A percentile compares a stretch with the other conserved stretches of the same genome.
Evolutionary conservation across 2,888 invertebrate genomes (phyloP).

Genomic region (Lacanobia wlatinum): DNA sequence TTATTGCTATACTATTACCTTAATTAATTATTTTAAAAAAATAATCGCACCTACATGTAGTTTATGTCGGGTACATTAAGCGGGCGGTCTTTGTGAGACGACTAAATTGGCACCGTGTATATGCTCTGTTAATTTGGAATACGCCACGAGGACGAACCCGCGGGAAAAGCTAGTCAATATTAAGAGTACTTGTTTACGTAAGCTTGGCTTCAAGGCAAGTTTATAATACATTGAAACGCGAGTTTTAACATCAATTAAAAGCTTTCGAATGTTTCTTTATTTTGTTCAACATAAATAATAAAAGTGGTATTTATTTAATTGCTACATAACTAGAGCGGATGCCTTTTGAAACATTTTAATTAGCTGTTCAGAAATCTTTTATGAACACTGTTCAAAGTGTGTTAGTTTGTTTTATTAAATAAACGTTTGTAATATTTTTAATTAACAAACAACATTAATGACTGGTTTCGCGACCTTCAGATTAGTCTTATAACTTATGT

Average conservation of each 20-base stretch:
- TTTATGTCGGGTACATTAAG: no score
- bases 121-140: no score
- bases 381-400: neutral
- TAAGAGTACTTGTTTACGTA: neutral
- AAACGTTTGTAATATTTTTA: neutral
- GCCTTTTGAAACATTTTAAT: constrained; percentile 26
- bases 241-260: constrained; percentile 25
- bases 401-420: neutral
- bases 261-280: neutral
- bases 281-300: constrained; percentile 15
- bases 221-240: constrained; percentile 17
- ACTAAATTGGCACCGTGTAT: no score
- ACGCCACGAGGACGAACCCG: no score
- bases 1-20: no score
- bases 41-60: no score
- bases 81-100: no score
- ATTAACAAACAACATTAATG: neutral
- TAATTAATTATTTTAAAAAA: no score
- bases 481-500: no score
- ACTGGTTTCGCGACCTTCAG: neutral
- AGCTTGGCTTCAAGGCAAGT: constrained; percentile 9
- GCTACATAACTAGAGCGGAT: neutral
- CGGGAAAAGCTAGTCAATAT: no score
- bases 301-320: constrained; percentile 28
- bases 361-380: constrained; percentile 6